Conservation (phyloP, 2,113 vertebrate genomes). For the Corapipo altera region DNA sequence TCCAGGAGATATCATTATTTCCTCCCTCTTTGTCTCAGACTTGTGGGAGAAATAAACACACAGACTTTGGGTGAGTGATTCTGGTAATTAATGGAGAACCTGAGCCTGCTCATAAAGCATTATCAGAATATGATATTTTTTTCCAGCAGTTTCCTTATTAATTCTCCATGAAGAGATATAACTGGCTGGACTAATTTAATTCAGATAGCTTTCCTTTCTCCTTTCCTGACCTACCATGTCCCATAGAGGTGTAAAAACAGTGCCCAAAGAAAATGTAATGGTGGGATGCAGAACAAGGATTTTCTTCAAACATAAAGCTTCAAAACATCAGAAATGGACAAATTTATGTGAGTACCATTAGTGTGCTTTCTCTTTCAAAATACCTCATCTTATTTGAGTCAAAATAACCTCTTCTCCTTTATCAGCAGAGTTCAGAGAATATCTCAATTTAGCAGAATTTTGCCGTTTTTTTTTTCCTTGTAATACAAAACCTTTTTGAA, state of each 20-base stretch:
- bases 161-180: not conserved
- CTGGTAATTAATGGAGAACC: constrained; percentile 15
- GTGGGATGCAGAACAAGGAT: not conserved
- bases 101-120: constrained; percentile 13
- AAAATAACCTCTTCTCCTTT: not conserved
- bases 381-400: not conserved
- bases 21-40: not conserved
- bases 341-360: not conserved
- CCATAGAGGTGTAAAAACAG: not conserved
- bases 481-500: not conserved
- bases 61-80: constrained; percentile 13
- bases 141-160: constrained; percentile 1
- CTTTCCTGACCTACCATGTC: not conserved
- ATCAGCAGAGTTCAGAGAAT: not conserved
- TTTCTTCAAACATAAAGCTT: not conserved
- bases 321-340: not conserved
- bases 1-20: constrained; percentile 25
- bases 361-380: not conserved
- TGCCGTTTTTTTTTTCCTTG: not conserved
- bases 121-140: not conserved
- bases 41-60: constrained; percentile 29
- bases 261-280: not conserved
- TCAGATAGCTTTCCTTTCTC: not conserved
- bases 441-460: not conserved
- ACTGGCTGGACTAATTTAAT: not conserved